Percentiles rank a stretch among this genome's conserved stretches.
phyloP scores from a whole-genome alignment of 2,113 vertebrate species.

The Apistogramma diplotaenia region DNA sequence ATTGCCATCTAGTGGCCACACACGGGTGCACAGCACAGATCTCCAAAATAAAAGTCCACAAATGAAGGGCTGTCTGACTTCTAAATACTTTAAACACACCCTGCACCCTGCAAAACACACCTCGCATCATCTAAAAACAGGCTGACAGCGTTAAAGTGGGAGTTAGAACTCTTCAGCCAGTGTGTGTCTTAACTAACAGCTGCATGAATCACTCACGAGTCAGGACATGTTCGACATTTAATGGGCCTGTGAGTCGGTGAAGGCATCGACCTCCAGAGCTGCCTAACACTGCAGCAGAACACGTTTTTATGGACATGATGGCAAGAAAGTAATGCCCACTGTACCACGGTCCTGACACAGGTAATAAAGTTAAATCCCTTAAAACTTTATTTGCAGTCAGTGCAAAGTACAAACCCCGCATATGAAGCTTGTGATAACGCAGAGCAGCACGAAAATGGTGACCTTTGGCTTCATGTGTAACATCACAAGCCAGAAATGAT shows the following conservation, averaged over 20 bases:
- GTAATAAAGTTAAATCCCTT: background rate
- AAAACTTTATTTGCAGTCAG: background rate
- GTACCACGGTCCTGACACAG: background rate
- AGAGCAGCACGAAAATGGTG: background rate
- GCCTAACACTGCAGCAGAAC: background rate
- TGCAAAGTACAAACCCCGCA: constrained; percentile 6
- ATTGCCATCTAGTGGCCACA: background rate
- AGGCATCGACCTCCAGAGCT: background rate
- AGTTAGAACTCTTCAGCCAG: no score
- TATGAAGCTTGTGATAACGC: background rate
- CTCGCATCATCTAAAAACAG: background rate
- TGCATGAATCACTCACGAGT: background rate
- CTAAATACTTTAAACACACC: background rate
- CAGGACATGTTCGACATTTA: background rate
- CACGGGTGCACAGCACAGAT: background rate
- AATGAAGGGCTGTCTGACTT: background rate
- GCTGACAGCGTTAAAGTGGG: background rate
- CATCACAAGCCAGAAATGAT: background rate
- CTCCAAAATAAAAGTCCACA: background rate
- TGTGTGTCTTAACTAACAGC: no score
- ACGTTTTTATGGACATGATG: background rate
- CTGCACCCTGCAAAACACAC: background rate
- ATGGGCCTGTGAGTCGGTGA: background rate
- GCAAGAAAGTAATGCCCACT: background rate
- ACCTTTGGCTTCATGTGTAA: background rate